These are phyloP conservation scores for Psittacula cyanocephala DNA, from an alignment of 2,113 vertebrate species.

Conservation along the genomic window DNA sequence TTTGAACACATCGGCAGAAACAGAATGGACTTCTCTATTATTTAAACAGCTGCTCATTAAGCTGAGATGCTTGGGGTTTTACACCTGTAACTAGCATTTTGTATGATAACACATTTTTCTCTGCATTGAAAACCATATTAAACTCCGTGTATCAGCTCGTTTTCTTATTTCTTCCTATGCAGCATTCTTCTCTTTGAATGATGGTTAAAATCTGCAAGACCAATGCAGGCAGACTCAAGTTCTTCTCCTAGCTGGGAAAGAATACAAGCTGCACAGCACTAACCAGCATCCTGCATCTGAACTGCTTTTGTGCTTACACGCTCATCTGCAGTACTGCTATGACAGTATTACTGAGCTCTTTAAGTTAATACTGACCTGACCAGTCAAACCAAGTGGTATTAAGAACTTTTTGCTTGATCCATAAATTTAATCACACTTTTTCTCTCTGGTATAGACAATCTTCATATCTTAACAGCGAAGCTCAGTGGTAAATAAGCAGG, in stretches of 20 bases:
- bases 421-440: background rate
- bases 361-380: background rate
- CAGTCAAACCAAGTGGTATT: background rate
- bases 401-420: background rate
- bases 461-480: background rate
- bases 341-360: background rate
- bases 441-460: background rate
- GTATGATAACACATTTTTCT: background rate
- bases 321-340: background rate
- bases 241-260: background rate
- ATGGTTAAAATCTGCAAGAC: background rate
- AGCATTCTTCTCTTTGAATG: background rate
- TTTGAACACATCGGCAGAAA: background rate
- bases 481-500: background rate
- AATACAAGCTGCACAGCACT: background rate
- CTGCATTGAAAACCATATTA: background rate
- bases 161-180: background rate
- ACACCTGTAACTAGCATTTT: background rate
- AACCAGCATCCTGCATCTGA: background rate
- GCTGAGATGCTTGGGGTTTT: background rate
- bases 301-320: background rate
- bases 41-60: background rate
- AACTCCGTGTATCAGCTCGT: background rate
- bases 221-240: background rate
- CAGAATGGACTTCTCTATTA: background rate